Percentiles rank a stretch among this genome's conserved stretches.
These are phyloP conservation scores for Diacarnus erythraeanus DNA, from an alignment of 37 sponge, comb jelly and placozoan species.

Conservation along the genomic window DNA sequence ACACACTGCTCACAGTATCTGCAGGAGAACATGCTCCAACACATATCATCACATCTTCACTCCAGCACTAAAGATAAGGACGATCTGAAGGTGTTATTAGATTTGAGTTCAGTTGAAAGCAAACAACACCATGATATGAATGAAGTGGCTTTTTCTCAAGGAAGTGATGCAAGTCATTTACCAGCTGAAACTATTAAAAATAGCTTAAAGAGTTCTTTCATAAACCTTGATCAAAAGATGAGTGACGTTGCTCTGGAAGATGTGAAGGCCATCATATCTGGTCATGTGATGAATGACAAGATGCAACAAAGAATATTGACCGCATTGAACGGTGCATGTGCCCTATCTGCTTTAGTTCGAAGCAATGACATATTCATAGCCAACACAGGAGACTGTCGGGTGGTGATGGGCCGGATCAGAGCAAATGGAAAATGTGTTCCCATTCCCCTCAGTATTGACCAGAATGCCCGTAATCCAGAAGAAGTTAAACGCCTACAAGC, in stretches of 20 bases:
- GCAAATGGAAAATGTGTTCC: slow-evolving; percentile 45
- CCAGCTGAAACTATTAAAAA: neutral
- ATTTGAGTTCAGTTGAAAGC: slow-evolving; percentile 12
- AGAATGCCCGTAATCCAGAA: slow-evolving; percentile 59
- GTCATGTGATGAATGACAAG: slow-evolving; percentile 39
- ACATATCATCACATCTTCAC: slow-evolving; percentile 14
- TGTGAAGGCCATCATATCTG: slow-evolving; percentile 26
- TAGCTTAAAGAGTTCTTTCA: slow-evolving; percentile 31
- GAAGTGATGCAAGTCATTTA: neutral
- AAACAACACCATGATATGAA: neutral
- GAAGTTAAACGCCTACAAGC: slow-evolving; percentile 64
- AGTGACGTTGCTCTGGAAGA: slow-evolving; percentile 43
- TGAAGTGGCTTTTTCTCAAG: neutral
- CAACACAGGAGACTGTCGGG: slow-evolving; percentile 86
- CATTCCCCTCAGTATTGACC: slow-evolving; percentile 68
- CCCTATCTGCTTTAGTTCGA: slow-evolving; percentile 29
- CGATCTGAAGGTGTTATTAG: slow-evolving; percentile 4
- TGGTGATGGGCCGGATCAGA: slow-evolving; percentile 56
- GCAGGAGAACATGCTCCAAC: slow-evolving; percentile 51
- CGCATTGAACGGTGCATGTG: slow-evolving; percentile 77
- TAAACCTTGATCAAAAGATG: slow-evolving; percentile 47
- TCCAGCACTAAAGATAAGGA: neutral
- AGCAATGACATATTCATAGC: slow-evolving; percentile 60
- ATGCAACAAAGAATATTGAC: slow-evolving; percentile 38
- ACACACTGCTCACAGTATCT: slow-evolving; percentile 60